Conservation (phyloP, 2,888 invertebrate species). For the Thyatira batis region DNA sequence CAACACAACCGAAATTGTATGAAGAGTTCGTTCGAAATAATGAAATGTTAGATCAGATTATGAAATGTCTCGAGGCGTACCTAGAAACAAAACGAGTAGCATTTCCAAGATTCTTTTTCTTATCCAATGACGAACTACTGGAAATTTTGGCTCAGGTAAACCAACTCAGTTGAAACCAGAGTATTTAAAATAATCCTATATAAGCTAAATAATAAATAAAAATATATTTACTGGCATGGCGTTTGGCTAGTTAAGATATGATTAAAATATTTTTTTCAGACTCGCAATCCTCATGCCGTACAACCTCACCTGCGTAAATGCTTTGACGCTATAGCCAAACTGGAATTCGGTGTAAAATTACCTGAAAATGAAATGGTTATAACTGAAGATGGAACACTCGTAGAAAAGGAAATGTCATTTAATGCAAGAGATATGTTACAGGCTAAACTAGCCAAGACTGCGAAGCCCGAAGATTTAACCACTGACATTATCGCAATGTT, state of each 20-base stretch:
- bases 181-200: neutral
- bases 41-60: slow-evolving; percentile 91
- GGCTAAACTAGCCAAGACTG: slow-evolving; percentile 64
- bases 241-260: neutral
- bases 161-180: no score
- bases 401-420: slow-evolving; percentile 73
- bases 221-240: no score
- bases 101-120: slow-evolving; percentile 94
- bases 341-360: slow-evolving; percentile 87
- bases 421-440: slow-evolving; percentile 65
- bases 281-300: slow-evolving; percentile 93
- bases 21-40: slow-evolving; percentile 88
- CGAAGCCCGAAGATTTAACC: slow-evolving; percentile 80
- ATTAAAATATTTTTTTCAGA: slow-evolving; percentile 62
- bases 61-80: slow-evolving; percentile 95
- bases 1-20: slow-evolving; percentile 86
- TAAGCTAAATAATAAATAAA: neutral
- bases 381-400: slow-evolving; percentile 73
- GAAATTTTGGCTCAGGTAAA: slow-evolving; percentile 93
- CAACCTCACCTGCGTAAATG: slow-evolving; percentile 95
- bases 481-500: slow-evolving; percentile 95
- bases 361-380: slow-evolving; percentile 79
- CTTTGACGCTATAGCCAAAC: slow-evolving; percentile 90
- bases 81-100: slow-evolving; percentile 93
- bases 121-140: slow-evolving; percentile 94